Evolutionary conservation across 2,888 invertebrate genomes (phyloP).

Genomic region (Chrysomela aeneicollis): DNA sequence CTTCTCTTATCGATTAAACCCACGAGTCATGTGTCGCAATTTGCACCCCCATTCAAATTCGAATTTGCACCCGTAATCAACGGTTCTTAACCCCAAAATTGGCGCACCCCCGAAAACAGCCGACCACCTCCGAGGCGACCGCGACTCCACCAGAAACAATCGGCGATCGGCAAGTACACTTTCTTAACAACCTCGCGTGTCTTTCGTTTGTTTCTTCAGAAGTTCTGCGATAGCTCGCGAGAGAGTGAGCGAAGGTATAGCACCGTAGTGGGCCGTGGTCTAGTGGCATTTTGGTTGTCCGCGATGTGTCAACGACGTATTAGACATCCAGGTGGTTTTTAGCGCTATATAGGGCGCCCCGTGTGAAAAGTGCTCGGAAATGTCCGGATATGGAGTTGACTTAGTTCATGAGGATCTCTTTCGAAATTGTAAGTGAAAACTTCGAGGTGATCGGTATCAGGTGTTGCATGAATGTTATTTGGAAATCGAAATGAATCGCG

Average conservation of each 20-base stretch:
- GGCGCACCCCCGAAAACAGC: background rate
- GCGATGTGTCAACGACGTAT: constrained; percentile 24
- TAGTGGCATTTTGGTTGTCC: constrained; percentile 12
- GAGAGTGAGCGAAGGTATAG: constrained; percentile 28
- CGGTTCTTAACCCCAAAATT: too few species aligned
- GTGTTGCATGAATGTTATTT: background rate
- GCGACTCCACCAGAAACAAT: constrained; percentile 25
- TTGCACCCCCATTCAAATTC: too few species aligned
- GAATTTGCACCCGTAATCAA: too few species aligned
- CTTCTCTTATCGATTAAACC: too few species aligned
- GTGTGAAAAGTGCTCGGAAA: constrained; percentile 34
- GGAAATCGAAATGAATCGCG: constrained; percentile 8
- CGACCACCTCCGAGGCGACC: constrained; percentile 25
- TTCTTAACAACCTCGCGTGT: constrained; percentile 42
- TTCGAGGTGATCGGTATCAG: too few species aligned
- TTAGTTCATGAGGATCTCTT: constrained; percentile 30
- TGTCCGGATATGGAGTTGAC: constrained; percentile 35
- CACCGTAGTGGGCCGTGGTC: constrained; percentile 11
- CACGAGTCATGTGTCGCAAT: too few species aligned
- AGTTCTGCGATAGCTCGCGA: constrained; percentile 38
- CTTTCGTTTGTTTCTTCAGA: constrained; percentile 40
- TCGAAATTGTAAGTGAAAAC: constrained; percentile 33
- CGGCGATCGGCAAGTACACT: constrained; percentile 30
- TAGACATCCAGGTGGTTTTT: constrained; percentile 16
- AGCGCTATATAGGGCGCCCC: background rate